Evolutionary conservation across 1,140 invertebrate species (phyloP).

Genomic region (Lucilia cuprina): DNA sequence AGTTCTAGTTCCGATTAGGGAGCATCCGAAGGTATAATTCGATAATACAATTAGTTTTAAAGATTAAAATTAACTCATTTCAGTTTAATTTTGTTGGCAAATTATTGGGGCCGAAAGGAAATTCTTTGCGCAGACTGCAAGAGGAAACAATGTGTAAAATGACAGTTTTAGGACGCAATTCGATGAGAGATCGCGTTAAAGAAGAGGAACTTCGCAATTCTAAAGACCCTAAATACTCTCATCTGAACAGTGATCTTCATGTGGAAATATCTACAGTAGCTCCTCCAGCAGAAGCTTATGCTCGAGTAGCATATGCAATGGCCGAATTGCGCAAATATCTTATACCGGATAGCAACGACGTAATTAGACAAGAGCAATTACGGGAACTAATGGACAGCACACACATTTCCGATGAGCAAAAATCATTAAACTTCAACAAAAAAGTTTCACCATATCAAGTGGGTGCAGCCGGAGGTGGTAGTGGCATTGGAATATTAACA

Average conservation of each 20-base stretch:
- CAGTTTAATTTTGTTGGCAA: conserved; percentile 94
- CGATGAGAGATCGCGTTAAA: conserved; percentile 88
- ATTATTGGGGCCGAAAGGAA: conserved; percentile 89
- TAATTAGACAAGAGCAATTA: conserved; percentile 58
- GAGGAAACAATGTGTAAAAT: conserved; percentile 93
- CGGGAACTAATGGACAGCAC: conserved; percentile 61
- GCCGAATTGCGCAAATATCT: conserved; percentile 79
- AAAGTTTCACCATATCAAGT: conserved; percentile 42
- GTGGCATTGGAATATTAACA: conserved; percentile 7
- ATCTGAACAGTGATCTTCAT: conserved; percentile 87
- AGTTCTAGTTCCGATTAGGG: conserved; percentile 79
- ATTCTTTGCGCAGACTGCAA: conserved; percentile 85
- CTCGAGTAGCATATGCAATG: conserved; percentile 81
- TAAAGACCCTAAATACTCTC: conserved; percentile 86
- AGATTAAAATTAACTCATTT: conserved; percentile 40
- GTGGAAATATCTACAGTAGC: conserved; percentile 86
- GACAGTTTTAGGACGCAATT: conserved; percentile 86
- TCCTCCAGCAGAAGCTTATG: conserved; percentile 85
- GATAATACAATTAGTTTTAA: too few relatives aligned
- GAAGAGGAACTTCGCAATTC: conserved; percentile 85
- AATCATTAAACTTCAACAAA: conserved; percentile 45
- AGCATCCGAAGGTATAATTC: conserved; percentile 78
- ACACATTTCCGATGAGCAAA: conserved; percentile 52
- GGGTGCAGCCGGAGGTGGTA: background rate
- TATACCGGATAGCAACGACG: conserved; percentile 70